Evolutionary conservation across 2,113 vertebrate species (phyloP), one percentile per base, ranked within the genome.

Genomic region (Corvus cornix): DNA sequence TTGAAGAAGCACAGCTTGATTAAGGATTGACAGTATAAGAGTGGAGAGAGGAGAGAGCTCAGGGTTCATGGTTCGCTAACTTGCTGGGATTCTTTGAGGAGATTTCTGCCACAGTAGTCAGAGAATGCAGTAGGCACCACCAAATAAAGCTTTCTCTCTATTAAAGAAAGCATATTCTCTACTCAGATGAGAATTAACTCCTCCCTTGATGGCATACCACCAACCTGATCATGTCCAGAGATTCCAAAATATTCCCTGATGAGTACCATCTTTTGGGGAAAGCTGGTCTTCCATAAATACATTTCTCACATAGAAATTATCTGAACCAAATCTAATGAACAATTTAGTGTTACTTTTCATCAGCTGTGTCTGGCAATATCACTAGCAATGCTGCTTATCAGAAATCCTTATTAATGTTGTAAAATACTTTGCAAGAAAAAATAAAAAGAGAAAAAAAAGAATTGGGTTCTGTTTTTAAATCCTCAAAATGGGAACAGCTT

Each of bases 1-100:
- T 95, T 53, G 93, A 73, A 87, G 91, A 87, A 97, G 96, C 96
- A 97, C 95, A 97, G 95, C 96, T 96, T 96, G 96, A 97, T 95
- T 96, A 96, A 96, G 90, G 80, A 95, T 86, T 95, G 96, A 81
- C 87, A 92, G 93, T 67, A 9, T 37, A 77, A 78, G 62, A 66
- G 63, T 1, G 51, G 68, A 84, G 69, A 83, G 51, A 78, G 89
- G 69, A 77, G 63, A 73, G 84, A 87, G 84, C 81, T 30, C 4
- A 7, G 53, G 60, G 67, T 69, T 93, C 90, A 91, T 28, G 92
- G 81, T 76, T 96, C 30, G 2, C 90, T 95, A 49, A 82, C 66
- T 96, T 73, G 56, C 59, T 87, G 70, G n/a, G 94, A 92, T 96
- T 76, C 64, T 94, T 85, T 77, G 26, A 82, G 64, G 33, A 93